Evolutionary conservation across 2,113 vertebrate genomes (phyloP).

Genomic region (Leucosticte australis): DNA sequence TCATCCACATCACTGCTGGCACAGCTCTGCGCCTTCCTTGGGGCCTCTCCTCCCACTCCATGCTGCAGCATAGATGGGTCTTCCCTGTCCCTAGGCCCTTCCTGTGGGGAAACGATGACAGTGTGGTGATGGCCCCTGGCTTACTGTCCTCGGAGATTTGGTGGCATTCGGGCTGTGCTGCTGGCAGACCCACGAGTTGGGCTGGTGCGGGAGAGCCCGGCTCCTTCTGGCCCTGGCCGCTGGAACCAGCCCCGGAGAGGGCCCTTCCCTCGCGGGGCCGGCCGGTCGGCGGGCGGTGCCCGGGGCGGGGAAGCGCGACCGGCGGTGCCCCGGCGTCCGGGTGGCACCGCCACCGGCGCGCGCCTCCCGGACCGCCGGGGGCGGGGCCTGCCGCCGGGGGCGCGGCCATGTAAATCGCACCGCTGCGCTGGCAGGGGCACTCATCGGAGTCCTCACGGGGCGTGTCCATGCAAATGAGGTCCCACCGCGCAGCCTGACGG

Average conservation of each 20-base stretch:
- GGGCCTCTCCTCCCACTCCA: neutral
- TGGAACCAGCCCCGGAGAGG: rapidly evolving
- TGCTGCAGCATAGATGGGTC: rapidly evolving
- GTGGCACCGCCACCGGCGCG: rapidly evolving
- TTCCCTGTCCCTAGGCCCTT: neutral
- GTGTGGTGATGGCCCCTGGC: neutral
- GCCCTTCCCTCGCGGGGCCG: rapidly evolving
- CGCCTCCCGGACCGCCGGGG: too few species aligned
- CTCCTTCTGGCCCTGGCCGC: neutral
- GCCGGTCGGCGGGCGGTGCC: rapidly evolving
- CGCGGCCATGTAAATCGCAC: neutral
- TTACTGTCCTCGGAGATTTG: rapidly evolving
- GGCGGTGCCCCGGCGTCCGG: neutral
- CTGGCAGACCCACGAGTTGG: rapidly evolving
- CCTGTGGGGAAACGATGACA: rapidly evolving
- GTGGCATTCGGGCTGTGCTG: neutral
- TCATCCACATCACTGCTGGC: neutral
- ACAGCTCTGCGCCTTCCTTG: neutral
- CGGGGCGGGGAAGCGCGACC: too few species aligned
- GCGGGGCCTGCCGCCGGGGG: neutral
- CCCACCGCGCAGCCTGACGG: rapidly evolving
- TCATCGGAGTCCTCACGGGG: rapidly evolving
- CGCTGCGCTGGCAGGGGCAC: neutral
- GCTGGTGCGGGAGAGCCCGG: rapidly evolving
- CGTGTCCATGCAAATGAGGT: rapidly evolving